These are phyloP conservation scores for Polydrusus tereticollis DNA, from an alignment of 2,888 invertebrate genomes.

Conservation along the genomic window DNA sequence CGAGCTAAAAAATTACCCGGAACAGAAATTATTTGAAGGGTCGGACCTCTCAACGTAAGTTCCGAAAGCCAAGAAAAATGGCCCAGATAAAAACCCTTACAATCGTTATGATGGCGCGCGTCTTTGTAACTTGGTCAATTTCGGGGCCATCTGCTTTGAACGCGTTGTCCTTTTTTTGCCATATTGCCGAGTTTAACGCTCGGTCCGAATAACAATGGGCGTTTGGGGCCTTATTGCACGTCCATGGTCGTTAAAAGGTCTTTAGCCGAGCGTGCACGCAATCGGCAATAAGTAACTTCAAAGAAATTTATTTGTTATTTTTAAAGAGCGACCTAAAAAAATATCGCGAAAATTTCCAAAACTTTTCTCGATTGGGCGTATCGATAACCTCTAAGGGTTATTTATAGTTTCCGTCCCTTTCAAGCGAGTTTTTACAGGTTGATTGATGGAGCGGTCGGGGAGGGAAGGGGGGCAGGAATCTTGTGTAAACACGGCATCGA, in stretches of 20 bases:
- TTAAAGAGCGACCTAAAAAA: no score
- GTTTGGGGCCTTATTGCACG: neutral
- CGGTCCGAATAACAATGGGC: slow-evolving; percentile 26
- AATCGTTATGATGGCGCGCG: slow-evolving; percentile 20
- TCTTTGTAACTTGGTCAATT: slow-evolving; percentile 44
- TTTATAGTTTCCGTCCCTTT: slow-evolving; percentile 30
- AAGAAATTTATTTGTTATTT: no score
- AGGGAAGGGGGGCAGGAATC: neutral
- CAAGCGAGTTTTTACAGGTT: slow-evolving; percentile 18
- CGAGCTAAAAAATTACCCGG: slow-evolving; percentile 7
- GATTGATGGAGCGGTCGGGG: slow-evolving; percentile 22
- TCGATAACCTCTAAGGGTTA: slow-evolving; percentile 24
- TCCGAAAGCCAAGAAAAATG: slow-evolving; percentile 21
- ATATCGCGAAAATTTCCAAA: neutral
- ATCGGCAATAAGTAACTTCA: no score
- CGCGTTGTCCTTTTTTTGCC: slow-evolving; percentile 35
- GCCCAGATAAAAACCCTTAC: slow-evolving; percentile 21
- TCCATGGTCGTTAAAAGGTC: slow-evolving; percentile 27
- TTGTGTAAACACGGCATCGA: neutral
- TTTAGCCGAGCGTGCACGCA: slow-evolving; percentile 34
- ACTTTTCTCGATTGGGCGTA: neutral
- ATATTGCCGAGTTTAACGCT: slow-evolving; percentile 28
- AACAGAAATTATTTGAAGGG: slow-evolving; percentile 14
- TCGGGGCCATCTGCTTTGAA: slow-evolving; percentile 41
- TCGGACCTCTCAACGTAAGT: slow-evolving; percentile 3